Evolutionary conservation across 1,140 invertebrate species (phyloP), one percentile per base, ranked within the genome.

Genomic region (Lucilia sericata): DNA sequence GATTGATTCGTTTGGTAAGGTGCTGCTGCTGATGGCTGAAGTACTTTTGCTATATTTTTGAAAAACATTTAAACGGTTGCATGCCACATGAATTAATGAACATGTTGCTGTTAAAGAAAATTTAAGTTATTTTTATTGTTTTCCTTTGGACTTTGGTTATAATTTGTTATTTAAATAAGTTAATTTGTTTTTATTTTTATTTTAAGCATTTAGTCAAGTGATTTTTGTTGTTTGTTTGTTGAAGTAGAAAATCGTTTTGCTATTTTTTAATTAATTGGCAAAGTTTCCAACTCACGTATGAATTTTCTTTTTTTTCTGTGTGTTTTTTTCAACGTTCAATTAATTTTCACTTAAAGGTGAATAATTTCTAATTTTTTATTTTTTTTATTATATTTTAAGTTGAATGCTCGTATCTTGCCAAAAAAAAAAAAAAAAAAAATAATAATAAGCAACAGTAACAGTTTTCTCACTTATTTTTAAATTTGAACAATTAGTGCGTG

Each of bases 41-140:
- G n/a, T n/a, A 65, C n/a, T 65, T 70, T 70, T 21, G 65, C 19
- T 19, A 70, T 70, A 70, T 70, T 70, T 70, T 70, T 10, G n/a
- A 12, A 70, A 70, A 70, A 21, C 65, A 70, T 70, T 70, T 70
- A 70, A 70, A 70, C 19, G 65, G 19, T 25, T 70, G 65, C 65
- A 70, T 70, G 65, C 65, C 25, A 70, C 65, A 70, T 21, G 10
- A 70, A 70, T 70, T 70, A 25, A 7, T 21, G 9, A 70, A 70
- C 65, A 70, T 70, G 19, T 70, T 70, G 55, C 55, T 60, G 13
- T 21, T 7, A 70, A 70, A 21, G n/a, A 70, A 70, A 21, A 70
- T 19, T 7, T 1, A 30, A 21, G 0, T 9, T 19, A 21, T 70
- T 70, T 25, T 70, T 25, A 5, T 25, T 25, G 5, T 70, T 25